Base-by-base conservation (phyloP, 2,797 vertebrate genomes). In the Labroides dimidiatus region DNA sequence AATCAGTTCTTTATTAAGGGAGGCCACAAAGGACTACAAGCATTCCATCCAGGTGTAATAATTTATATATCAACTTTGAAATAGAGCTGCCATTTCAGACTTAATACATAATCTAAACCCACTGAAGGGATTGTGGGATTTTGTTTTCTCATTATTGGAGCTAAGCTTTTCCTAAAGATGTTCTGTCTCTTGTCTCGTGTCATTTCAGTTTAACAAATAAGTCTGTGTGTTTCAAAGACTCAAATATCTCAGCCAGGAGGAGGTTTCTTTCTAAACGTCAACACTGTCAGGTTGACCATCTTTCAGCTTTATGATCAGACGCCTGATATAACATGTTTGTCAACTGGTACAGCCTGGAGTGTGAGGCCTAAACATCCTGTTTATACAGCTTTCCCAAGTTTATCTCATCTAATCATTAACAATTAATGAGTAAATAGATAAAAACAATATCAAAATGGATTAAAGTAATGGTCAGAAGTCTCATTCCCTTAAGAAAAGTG, bases 1-100 rank as follows among this genome's bases (percentile, higher is more conserved):
- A 59, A 70, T 47, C 8, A 20, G 20, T 17, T 36, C 37, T 74
- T 77, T 75, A 69, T 79, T 81, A 71, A 80, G 65, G 73, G 42
- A 62, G 20, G 51, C n/a, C 55, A 64, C 52, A 57, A 44, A 70
- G 74, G 72, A 73, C 53, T 50, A 43, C 27, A 69, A 2, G 13
- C 13, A 1, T n/a, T 58, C 27, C 33, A 63, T 24, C 42, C 24
- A 17, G 41, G 39, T 36, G 20, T 42, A 10, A 17, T 66, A 20
- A 80, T 66, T 37, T 21, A 30, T 41, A 65, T 14, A 72, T 52
- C 15, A 27, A 61, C 8, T 64, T 59, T 39, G 14, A 15, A n/a
- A 4, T n/a, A 44, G 23, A 62, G 64, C 17, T 8, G 33, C 16
- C n/a, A 54, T 11, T 50, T 41, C 19, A n/a, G 48, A 55, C 37